Evolutionary conservation across 2,797 vertebrate species (phyloP).

Genomic region (Siniperca undulata): DNA sequence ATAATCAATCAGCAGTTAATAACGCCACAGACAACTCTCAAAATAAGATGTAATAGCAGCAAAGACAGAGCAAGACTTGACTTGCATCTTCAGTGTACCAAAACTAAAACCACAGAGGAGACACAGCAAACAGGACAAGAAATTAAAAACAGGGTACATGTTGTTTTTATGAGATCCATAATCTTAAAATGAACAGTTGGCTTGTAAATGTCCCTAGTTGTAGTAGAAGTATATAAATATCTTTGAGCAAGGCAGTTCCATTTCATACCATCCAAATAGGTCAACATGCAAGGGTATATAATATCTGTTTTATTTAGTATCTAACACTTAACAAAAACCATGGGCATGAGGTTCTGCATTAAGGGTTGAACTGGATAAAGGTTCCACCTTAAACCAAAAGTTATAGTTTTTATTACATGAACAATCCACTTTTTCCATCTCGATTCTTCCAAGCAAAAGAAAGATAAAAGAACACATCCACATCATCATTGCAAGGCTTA

Average conservation of each 20-base stretch:
- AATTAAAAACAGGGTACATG: conserved; percentile 30
- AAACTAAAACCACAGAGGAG: conserved; percentile 51
- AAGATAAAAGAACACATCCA: conserved; percentile 90
- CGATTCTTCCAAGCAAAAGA: conserved; percentile 89
- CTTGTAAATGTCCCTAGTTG: conserved; percentile 77
- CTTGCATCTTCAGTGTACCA: conserved; percentile 47
- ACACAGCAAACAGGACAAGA: conserved; percentile 23
- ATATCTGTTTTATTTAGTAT: conserved; percentile 83
- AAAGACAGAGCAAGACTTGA: conserved; percentile 56
- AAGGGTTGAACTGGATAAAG: conserved; percentile 83
- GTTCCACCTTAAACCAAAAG: conserved; percentile 86
- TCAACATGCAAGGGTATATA: conserved; percentile 89
- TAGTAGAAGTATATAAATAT: conserved; percentile 86
- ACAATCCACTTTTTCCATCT: conserved; percentile 85
- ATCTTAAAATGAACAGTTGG: conserved; percentile 67
- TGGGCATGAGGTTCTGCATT: conserved; percentile 75
- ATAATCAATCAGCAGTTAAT: conserved; percentile 7
- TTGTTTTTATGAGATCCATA: conserved; percentile 49
- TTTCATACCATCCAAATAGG: conserved; percentile 89
- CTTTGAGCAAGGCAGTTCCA: conserved; percentile 88
- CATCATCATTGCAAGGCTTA: conserved; percentile 90
- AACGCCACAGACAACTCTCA: conserved; percentile 21
- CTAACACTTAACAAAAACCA: conserved; percentile 86
- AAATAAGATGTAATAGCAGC: conserved; percentile 70
- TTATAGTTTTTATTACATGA: conserved; percentile 86